Conservation (phyloP, 1,140 invertebrate species). For the Drosophila prosaltans region DNA sequence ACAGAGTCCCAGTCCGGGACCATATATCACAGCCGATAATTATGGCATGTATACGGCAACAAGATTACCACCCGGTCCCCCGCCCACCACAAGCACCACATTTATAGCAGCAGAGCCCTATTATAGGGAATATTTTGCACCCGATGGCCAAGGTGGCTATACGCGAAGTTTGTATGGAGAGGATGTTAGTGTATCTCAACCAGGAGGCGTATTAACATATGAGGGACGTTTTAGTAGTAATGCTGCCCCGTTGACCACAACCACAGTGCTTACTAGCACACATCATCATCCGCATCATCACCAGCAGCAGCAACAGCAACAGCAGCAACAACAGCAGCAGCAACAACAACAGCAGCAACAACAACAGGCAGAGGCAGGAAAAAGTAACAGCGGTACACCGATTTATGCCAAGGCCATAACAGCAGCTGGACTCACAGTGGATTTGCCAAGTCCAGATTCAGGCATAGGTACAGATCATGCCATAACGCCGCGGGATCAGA, state of each 20-base stretch:
- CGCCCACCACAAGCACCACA: slow-evolving; percentile 72
- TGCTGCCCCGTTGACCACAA: slow-evolving; percentile 64
- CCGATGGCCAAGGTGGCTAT: slow-evolving; percentile 79
- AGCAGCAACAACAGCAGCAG: slow-evolving; percentile 65
- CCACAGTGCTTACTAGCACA: slow-evolving; percentile 69
- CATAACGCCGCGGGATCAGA: slow-evolving; percentile 94
- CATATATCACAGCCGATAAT: slow-evolving; percentile 77
- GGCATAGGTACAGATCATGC: slow-evolving; percentile 93
- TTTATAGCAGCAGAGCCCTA: slow-evolving; percentile 82
- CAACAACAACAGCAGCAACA: slow-evolving; percentile 59
- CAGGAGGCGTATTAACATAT: slow-evolving; percentile 66
- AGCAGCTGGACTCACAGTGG: slow-evolving; percentile 92
- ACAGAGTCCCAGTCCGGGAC: slow-evolving; percentile 81
- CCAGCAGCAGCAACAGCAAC: slow-evolving; percentile 44
- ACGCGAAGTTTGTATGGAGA: slow-evolving; percentile 73
- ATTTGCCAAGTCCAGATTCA: slow-evolving; percentile 95
- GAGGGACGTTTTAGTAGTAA: slow-evolving; percentile 77
- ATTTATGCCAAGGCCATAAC: slow-evolving; percentile 80
- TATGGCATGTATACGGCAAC: slow-evolving; percentile 82
- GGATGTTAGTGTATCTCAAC: slow-evolving; percentile 62
- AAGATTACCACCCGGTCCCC: slow-evolving; percentile 66
- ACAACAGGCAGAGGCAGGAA: slow-evolving; percentile 38
- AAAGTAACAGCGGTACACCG: slow-evolving; percentile 62
- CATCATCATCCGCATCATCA: slow-evolving; percentile 58
- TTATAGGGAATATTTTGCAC: slow-evolving; percentile 80